Percentiles rank a stretch among this genome's conserved stretches.
Evolutionary conservation across 2,888 invertebrate species (phyloP).

Genomic region (Agrochola lychnidis): DNA sequence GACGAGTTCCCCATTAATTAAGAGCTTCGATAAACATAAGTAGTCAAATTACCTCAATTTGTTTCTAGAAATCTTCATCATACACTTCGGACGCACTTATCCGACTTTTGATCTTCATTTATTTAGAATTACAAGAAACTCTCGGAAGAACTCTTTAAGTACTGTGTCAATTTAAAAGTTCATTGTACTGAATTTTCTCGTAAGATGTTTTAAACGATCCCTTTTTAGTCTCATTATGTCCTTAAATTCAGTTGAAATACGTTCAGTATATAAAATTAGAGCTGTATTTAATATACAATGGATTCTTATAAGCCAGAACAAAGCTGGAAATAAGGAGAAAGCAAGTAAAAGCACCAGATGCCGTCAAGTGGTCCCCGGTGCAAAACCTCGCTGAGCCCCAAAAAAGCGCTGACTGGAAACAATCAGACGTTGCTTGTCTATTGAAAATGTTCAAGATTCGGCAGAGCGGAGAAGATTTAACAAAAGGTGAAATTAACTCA

Average conservation of each 20-base stretch:
- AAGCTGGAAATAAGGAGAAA: conserved; percentile 1
- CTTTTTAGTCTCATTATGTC: conserved; percentile 14
- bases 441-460: conserved; percentile 33
- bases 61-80: conserved; percentile 8
- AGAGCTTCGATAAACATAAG: not conserved
- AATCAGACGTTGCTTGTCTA: conserved; percentile 35
- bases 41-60: not conserved
- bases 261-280: conserved; percentile 14
- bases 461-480: not conserved
- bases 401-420: conserved; percentile 56
- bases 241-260: conserved; percentile 13
- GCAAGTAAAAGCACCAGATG: conserved; percentile 30
- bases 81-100: conserved; percentile 8
- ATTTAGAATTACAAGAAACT: conserved; percentile 37
- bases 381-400: conserved; percentile 24
- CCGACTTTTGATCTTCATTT: conserved; percentile 38
- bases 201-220: conserved; percentile 38
- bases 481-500: conserved; percentile 3
- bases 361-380: conserved; percentile 25
- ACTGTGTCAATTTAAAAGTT: conserved; percentile 48
- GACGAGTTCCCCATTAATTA: not conserved
- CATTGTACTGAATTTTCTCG: conserved; percentile 24
- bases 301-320: conserved; percentile 1
- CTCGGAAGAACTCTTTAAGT: conserved; percentile 27
- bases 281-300: conserved; percentile 4